Evolutionary conservation across 2,888 invertebrate species (phyloP).

Genomic region (Agrochola circellaris): DNA sequence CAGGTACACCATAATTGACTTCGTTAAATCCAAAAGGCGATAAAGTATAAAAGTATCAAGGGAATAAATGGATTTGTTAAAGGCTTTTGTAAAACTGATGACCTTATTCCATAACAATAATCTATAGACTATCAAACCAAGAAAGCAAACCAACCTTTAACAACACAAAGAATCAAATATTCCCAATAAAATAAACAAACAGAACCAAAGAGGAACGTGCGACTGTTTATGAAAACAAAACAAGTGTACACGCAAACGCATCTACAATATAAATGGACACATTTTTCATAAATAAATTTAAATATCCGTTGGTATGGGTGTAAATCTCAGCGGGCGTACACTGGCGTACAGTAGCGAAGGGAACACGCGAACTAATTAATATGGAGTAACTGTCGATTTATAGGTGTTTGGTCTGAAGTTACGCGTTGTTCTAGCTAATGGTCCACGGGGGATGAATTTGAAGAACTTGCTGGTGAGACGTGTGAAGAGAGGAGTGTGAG

Average conservation of each 20-base stretch:
- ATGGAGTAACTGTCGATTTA: conserved; percentile 86
- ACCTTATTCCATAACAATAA: not conserved
- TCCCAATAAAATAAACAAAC: conserved; percentile 40
- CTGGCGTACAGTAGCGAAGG: conserved; percentile 80
- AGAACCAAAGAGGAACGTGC: conserved; percentile 44
- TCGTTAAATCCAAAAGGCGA: not conserved
- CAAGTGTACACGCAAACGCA: conserved; percentile 70
- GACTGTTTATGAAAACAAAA: conserved; percentile 65
- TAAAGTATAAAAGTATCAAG: not conserved
- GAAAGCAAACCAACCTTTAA: conserved; percentile 17
- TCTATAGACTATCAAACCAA: conserved; percentile 6
- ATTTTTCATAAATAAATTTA: conserved; percentile 85
- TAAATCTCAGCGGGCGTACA: conserved; percentile 80
- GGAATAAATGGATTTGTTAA: not conserved
- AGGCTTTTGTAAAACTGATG: not conserved
- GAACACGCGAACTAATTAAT: conserved; percentile 88
- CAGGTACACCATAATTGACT: not conserved
- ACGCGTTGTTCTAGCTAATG: conserved; percentile 66
- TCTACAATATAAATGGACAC: conserved; percentile 71
- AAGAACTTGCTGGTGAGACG: not conserved
- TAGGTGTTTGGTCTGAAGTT: conserved; percentile 72
- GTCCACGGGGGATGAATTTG: conserved; percentile 36
- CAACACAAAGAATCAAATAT: conserved; percentile 26
- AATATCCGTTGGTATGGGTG: conserved; percentile 76
- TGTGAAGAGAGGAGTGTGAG: not conserved